Evolutionary conservation across 2,797 vertebrate genomes (phyloP).

Genomic region (Pteropus rufus): DNA sequence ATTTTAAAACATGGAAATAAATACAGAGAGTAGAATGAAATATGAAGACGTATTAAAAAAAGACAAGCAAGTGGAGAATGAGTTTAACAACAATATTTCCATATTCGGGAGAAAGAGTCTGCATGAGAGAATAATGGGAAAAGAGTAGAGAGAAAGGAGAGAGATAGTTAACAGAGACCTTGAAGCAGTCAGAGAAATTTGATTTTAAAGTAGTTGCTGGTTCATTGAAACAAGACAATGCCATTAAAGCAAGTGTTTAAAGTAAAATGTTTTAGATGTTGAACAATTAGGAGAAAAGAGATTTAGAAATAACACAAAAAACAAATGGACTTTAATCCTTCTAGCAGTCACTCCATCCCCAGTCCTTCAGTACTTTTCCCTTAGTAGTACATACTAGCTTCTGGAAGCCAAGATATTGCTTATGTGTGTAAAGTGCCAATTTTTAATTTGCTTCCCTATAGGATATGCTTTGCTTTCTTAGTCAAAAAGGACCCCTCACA

Average conservation of each 20-base stretch:
- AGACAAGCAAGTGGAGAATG: background rate
- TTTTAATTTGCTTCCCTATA: slow-evolving; percentile 72
- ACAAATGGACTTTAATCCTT: background rate
- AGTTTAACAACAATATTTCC: background rate
- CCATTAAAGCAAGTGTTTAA: background rate
- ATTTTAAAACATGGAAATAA: background rate
- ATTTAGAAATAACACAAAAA: background rate
- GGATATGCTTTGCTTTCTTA: slow-evolving; percentile 94
- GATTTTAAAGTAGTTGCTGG: background rate
- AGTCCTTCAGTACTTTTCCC: background rate
- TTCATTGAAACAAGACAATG: background rate
- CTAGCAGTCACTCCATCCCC: background rate
- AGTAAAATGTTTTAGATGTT: background rate
- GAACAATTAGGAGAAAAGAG: background rate
- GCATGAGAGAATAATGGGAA: background rate
- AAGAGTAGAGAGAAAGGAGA: background rate
- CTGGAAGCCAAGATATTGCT: background rate
- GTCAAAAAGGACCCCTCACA: slow-evolving; percentile 94
- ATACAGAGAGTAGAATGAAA: background rate
- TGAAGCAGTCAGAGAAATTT: background rate
- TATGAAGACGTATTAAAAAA: background rate
- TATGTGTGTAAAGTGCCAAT: background rate
- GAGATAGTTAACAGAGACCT: background rate
- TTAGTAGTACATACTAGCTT: background rate
- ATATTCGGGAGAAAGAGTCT: background rate